phyloP scores from a whole-genome alignment of 2,888 invertebrate genomes.

The Epirrhoe alternata region DNA sequence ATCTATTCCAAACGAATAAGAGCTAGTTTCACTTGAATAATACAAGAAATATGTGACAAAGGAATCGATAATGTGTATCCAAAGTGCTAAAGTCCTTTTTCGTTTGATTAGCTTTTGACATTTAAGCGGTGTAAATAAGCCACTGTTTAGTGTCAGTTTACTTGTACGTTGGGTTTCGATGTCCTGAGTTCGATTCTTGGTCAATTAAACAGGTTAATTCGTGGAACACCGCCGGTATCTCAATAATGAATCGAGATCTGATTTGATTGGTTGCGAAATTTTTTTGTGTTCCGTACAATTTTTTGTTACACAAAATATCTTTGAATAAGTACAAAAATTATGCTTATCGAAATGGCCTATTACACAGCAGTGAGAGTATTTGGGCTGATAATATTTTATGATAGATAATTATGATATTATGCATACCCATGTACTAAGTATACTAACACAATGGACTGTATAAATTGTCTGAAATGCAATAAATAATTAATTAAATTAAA shows the following conservation, averaged over 20 bases:
- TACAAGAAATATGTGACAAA: neutral
- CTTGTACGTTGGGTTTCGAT: conserved; percentile 73
- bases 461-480: too few relatives aligned
- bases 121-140: conserved; percentile 66
- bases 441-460: too few relatives aligned
- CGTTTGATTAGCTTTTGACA: conserved; percentile 41
- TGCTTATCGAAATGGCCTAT: too few relatives aligned
- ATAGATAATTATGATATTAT: too few relatives aligned
- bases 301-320: neutral
- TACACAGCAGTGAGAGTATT: too few relatives aligned
- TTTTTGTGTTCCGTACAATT: conserved; percentile 19
- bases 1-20: conserved; percentile 35
- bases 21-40: conserved; percentile 34
- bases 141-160: conserved; percentile 80
- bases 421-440: too few relatives aligned
- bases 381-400: too few relatives aligned
- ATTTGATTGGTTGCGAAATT: conserved; percentile 15
- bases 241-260: conserved; percentile 20
- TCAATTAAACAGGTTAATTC: conserved; percentile 63
- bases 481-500: too few relatives aligned
- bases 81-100: conserved; percentile 49
- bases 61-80: conserved; percentile 37
- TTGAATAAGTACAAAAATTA: too few relatives aligned
- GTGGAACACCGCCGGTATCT: conserved; percentile 47
- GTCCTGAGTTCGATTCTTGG: conserved; percentile 70